Percentiles rank a stretch among this genome's conserved stretches.
phyloP scores from a whole-genome alignment of 2,113 vertebrate genomes.

The Nothoprocta pentlandii region DNA sequence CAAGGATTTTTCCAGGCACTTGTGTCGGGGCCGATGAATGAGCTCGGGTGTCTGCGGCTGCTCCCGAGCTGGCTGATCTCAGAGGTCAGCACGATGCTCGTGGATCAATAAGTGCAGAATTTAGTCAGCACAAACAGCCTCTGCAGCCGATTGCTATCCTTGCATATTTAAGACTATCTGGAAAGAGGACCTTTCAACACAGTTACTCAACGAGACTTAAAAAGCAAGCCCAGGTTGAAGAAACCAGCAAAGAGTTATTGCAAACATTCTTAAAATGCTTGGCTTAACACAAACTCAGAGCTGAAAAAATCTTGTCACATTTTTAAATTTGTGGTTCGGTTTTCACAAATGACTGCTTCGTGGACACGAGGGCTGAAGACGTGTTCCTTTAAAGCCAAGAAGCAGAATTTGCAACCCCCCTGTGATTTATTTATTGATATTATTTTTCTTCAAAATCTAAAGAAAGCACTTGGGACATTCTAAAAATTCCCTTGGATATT shows the following conservation, averaged over 20 bases:
- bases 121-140: constrained; percentile 59
- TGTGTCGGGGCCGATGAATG: fast-evolving
- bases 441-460: background rate
- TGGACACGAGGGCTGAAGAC: fast-evolving
- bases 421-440: background rate
- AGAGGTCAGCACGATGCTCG: constrained; percentile 1
- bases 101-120: constrained; percentile 16
- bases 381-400: background rate
- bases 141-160: background rate
- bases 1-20: background rate
- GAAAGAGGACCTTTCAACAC: constrained; percentile 48
- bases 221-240: constrained; percentile 49
- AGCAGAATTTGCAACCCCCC: background rate
- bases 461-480: background rate
- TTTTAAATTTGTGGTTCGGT: background rate
- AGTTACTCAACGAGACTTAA: constrained; percentile 39
- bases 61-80: constrained; percentile 17
- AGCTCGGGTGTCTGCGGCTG: constrained; percentile 2
- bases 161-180: constrained; percentile 54
- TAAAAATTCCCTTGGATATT: background rate
- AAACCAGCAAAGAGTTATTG: constrained; percentile 12
- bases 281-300: constrained; percentile 1
- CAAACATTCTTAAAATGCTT: background rate
- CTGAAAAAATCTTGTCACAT: background rate
- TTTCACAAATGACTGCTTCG: background rate